A percentile compares a stretch with the other conserved stretches of the same genome.
Evolutionary conservation across 2,888 invertebrate genomes (phyloP).

Genomic region (Lottia gigantea): DNA sequence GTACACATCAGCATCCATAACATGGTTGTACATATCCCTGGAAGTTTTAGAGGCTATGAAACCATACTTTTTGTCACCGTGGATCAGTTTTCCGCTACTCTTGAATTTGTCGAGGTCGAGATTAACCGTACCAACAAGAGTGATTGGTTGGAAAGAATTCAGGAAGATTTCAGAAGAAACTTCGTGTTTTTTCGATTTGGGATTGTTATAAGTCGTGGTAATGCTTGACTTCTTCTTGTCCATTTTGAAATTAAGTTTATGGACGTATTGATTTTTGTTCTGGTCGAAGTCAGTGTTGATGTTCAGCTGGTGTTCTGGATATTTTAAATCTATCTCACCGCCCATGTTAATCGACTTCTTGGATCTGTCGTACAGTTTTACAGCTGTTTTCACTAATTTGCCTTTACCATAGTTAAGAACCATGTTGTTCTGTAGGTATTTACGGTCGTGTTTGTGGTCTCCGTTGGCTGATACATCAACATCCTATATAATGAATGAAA

Average conservation of each 20-base stretch:
- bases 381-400: conserved; percentile 19
- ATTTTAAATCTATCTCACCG: conserved; percentile 24
- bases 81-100: conserved; percentile 25
- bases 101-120: conserved; percentile 18
- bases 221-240: conserved; percentile 12
- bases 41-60: conserved; percentile 18
- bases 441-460: conserved; percentile 34
- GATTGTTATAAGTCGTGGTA: not conserved
- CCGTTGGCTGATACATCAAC: conserved; percentile 22
- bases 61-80: conserved; percentile 29
- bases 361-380: conserved; percentile 31
- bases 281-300: not conserved
- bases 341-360: conserved; percentile 28
- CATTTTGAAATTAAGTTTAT: conserved; percentile 6
- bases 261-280: conserved; percentile 6
- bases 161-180: not conserved
- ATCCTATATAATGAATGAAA: too few species aligned
- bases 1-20: conserved; percentile 28
- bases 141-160: not conserved
- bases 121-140: not conserved
- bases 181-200: not conserved
- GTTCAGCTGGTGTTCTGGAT: conserved; percentile 21
- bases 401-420: conserved; percentile 23
- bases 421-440: conserved; percentile 22
- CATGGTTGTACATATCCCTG: conserved; percentile 21